Conservation (phyloP, 2,113 vertebrate species). For the Phasianus colchicus region DNA sequence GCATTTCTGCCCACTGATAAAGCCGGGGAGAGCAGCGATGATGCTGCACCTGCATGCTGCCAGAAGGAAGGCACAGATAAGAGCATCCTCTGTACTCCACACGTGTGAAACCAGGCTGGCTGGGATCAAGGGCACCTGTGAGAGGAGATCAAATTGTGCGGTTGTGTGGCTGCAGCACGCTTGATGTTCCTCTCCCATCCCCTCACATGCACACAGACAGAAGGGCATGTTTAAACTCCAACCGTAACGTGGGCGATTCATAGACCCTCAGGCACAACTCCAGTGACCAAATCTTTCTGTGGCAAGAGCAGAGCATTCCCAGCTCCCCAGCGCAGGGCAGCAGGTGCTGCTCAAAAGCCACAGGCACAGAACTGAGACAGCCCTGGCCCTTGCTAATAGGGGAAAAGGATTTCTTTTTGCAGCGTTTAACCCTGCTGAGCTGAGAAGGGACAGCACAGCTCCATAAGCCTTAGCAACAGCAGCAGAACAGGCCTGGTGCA, state of each 20-base stretch:
- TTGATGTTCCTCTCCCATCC: background rate
- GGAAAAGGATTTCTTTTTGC: slow-evolving; percentile 22
- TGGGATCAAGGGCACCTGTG: slow-evolving; percentile 30
- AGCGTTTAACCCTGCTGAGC: slow-evolving; percentile 17
- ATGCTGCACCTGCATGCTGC: background rate
- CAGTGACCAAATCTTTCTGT: background rate
- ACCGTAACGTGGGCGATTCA: background rate
- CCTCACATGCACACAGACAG: background rate
- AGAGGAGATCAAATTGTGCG: background rate
- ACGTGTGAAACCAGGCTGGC: background rate
- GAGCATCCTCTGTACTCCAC: background rate
- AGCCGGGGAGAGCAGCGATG: background rate
- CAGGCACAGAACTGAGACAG: background rate
- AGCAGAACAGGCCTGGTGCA: background rate
- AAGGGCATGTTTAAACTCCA: background rate
- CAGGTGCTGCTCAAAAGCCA: slow-evolving; percentile 35
- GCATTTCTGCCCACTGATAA: background rate
- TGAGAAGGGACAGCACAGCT: background rate
- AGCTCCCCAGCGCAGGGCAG: background rate
- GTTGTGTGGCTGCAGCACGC: background rate
- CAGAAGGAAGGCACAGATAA: slow-evolving; percentile 34
- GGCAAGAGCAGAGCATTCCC: background rate
- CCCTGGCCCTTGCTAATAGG: background rate
- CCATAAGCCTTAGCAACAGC: slow-evolving; percentile 2
- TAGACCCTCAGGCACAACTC: background rate